Percentiles rank a stretch among this genome's conserved stretches.
phyloP scores from a whole-genome alignment of 1,140 invertebrate species.

The Gryllus bimaculatus region DNA sequence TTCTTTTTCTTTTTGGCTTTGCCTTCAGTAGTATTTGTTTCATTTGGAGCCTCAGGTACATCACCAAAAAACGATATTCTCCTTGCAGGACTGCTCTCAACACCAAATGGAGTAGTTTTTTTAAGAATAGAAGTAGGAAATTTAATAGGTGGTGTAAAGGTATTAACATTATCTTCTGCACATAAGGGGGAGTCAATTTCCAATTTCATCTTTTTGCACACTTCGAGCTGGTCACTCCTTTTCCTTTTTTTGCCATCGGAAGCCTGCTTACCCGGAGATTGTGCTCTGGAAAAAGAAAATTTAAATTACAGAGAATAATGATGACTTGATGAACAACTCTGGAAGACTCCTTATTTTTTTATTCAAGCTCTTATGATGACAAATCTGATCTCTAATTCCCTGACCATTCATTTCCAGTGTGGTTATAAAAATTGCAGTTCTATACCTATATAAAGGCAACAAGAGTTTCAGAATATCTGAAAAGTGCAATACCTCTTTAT shows the following conservation, averaged over 20 bases:
- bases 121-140: neutral
- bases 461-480: no score
- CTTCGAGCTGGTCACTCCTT: neutral
- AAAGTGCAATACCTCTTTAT: no score
- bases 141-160: neutral
- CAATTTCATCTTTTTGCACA: neutral
- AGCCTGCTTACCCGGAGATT: neutral
- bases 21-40: neutral
- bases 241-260: neutral
- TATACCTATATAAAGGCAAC: no score
- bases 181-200: neutral
- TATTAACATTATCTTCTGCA: neutral
- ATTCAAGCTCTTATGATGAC: no score
- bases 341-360: no score
- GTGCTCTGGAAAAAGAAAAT: neutral
- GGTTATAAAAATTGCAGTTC: no score
- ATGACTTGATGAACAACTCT: neutral
- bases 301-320: neutral
- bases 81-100: neutral
- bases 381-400: no score
- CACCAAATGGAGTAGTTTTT: neutral
- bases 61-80: neutral
- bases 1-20: neutral
- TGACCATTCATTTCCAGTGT: no score
- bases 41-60: neutral